Evolutionary conservation across 2,888 invertebrate species (phyloP).

Genomic region (Xestia c-nigrum): DNA sequence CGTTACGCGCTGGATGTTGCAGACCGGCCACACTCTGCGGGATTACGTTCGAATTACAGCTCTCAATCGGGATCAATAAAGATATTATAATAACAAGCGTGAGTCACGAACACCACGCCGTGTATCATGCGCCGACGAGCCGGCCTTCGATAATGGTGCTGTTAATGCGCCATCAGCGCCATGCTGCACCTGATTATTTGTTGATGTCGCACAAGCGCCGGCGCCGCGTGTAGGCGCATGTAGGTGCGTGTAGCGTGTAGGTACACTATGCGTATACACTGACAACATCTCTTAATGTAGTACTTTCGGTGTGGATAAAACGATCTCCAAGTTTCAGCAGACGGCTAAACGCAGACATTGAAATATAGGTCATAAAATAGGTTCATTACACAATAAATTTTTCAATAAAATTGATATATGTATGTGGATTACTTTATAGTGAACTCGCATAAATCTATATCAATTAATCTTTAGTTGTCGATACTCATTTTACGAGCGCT

Average conservation of each 20-base stretch:
- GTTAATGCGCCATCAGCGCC: constrained; percentile 44
- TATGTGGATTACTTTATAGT: constrained; percentile 57
- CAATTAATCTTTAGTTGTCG: constrained; percentile 61
- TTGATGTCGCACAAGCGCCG: constrained; percentile 57
- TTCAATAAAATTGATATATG: constrained; percentile 62
- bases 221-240: not conserved
- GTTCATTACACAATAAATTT: constrained; percentile 61
- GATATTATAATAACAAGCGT: constrained; percentile 70
- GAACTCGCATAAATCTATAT: constrained; percentile 46
- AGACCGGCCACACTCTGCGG: constrained; percentile 67
- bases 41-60: constrained; percentile 69
- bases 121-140: constrained; percentile 62
- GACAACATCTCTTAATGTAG: constrained; percentile 15
- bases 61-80: constrained; percentile 74
- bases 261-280: constrained; percentile 4
- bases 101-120: constrained; percentile 61
- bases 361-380: constrained; percentile 64
- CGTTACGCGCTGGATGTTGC: constrained; percentile 67
- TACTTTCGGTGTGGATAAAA: constrained; percentile 36
- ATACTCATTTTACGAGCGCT: constrained; percentile 52
- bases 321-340: constrained; percentile 45
- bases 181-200: constrained; percentile 51
- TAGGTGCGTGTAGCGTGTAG: not conserved
- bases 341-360: constrained; percentile 53
- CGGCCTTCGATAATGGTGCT: constrained; percentile 63